phyloP scores from a whole-genome alignment of 1,140 invertebrate genomes.

The Saccostrea glomerata region DNA sequence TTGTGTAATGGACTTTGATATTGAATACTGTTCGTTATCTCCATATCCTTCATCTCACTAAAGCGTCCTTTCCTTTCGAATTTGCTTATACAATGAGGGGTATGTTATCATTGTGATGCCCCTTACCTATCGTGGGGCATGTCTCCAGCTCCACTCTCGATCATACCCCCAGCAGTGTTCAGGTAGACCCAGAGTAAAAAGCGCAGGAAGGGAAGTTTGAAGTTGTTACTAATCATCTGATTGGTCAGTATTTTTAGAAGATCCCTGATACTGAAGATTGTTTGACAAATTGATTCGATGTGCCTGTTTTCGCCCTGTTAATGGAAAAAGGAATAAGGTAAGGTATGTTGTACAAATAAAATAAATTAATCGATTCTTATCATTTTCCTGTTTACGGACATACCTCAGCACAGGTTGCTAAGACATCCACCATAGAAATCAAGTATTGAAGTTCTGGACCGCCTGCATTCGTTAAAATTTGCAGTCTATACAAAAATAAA shows the following conservation, averaged over 20 bases:
- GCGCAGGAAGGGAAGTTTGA: slow-evolving; percentile 69
- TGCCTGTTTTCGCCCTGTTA: slow-evolving; percentile 74
- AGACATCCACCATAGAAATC: slow-evolving; percentile 69
- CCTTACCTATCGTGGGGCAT: slow-evolving; percentile 65
- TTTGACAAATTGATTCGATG: slow-evolving; percentile 76
- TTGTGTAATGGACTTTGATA: too few relatives aligned
- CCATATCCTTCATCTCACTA: too few relatives aligned
- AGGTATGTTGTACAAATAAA: too few relatives aligned
- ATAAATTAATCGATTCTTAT: too few relatives aligned
- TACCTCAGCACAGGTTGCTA: slow-evolving; percentile 73
- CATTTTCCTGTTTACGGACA: too few relatives aligned
- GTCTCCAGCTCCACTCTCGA: slow-evolving; percentile 74
- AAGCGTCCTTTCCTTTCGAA: too few relatives aligned
- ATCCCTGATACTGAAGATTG: slow-evolving; percentile 71
- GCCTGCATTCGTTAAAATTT: slow-evolving; percentile 55
- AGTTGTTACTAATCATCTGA: slow-evolving; percentile 63
- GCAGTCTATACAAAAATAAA: neutral
- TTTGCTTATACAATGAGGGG: slow-evolving; percentile 55
- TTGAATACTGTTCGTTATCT: too few relatives aligned
- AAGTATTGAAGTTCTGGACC: slow-evolving; percentile 66
- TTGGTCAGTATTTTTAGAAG: slow-evolving; percentile 71
- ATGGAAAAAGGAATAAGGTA: too few relatives aligned
- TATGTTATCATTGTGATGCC: slow-evolving; percentile 59
- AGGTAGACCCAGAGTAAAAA: slow-evolving; percentile 75
- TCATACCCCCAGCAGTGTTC: slow-evolving; percentile 71